These are phyloP conservation scores for Myrmecobius fasciatus DNA, from an alignment of 2,113 vertebrate species.

Conservation along the genomic window DNA sequence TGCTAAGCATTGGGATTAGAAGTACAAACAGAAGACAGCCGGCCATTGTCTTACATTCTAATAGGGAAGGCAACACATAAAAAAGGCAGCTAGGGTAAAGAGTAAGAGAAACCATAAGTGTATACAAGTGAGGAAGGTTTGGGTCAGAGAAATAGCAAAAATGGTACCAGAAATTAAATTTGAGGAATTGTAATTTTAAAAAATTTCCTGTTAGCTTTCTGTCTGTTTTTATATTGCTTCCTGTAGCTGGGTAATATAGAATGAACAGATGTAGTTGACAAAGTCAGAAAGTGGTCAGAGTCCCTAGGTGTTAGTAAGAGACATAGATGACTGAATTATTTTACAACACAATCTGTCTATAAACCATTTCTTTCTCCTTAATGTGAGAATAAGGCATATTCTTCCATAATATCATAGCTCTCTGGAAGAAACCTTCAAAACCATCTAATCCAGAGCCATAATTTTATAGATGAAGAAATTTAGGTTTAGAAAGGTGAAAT, in stretches of 20 bases:
- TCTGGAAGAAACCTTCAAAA: background rate
- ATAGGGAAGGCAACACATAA: background rate
- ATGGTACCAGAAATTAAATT: background rate
- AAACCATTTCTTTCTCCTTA: background rate
- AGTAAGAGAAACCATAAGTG: background rate
- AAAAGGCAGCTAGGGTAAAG: background rate
- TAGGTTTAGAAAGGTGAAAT: background rate
- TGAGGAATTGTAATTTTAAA: background rate
- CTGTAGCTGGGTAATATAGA: background rate
- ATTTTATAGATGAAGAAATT: background rate
- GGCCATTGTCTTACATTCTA: background rate
- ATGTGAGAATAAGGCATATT: background rate
- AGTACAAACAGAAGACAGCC: no score
- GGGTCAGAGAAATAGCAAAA: background rate
- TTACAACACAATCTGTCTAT: background rate
- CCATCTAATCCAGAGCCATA: background rate
- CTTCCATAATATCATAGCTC: background rate
- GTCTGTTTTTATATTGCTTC: background rate
- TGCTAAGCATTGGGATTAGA: background rate
- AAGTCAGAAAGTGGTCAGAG: background rate
- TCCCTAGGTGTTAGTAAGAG: background rate
- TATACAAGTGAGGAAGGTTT: background rate
- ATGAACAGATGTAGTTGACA: background rate
- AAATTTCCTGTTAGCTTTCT: background rate
- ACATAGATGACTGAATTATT: background rate